Percentiles rank a stretch among this genome's conserved stretches.
Evolutionary conservation across 1,140 invertebrate genomes (phyloP).

Genomic region (Penaeus japonicus): DNA sequence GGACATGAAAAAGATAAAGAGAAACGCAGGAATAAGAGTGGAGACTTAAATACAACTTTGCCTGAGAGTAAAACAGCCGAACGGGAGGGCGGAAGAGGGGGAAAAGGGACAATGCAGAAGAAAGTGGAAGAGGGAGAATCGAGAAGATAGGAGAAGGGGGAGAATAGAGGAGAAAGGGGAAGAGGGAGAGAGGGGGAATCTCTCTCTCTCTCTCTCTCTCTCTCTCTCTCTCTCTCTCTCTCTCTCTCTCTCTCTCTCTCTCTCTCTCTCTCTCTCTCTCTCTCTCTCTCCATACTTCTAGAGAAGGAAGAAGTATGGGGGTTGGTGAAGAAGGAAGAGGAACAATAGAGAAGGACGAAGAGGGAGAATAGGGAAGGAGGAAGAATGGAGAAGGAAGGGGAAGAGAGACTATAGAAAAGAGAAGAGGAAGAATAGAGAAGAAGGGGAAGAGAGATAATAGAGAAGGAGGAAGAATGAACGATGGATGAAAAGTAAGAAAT

Average conservation of each 20-base stretch:
- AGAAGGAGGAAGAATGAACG: not conserved
- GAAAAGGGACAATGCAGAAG: no score
- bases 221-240: slow-evolving; percentile 9
- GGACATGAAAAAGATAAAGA: no score
- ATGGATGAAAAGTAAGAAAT: no score
- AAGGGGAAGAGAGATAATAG: not conserved
- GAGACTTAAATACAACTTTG: no score
- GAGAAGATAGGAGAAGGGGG: no score
- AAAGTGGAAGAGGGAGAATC: no score
- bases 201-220: not conserved
- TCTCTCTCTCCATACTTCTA: not conserved
- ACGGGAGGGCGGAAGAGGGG: no score
- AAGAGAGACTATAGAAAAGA: not conserved
- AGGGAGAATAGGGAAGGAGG: not conserved
- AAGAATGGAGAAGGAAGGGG: not conserved
- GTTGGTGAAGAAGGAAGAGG: not conserved
- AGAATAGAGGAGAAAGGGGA: no score
- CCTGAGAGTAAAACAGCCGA: no score
- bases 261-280: slow-evolving; percentile 13
- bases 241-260: slow-evolving; percentile 13
- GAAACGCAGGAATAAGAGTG: no score
- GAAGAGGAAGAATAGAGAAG: not conserved
- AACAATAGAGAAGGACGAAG: not conserved
- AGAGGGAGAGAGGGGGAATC: no score
- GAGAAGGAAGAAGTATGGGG: not conserved